These are phyloP conservation scores for Polyommatus iphigenia DNA, from an alignment of 2,888 invertebrate species.

Conservation along the genomic window DNA sequence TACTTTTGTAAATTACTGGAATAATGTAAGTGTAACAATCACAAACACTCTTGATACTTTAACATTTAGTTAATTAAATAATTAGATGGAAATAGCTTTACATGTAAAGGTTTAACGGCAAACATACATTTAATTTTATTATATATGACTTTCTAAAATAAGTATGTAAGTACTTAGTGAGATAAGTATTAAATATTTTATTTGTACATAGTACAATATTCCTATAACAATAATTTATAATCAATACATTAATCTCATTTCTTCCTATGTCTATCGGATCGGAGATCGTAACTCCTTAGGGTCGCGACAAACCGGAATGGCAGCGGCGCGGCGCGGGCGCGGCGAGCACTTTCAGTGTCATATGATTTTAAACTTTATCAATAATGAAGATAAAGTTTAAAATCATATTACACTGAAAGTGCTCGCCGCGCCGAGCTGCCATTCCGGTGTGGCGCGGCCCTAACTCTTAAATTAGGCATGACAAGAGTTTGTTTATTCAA, in stretches of 20 bases:
- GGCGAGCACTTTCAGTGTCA: too few relatives aligned
- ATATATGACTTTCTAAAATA: neutral
- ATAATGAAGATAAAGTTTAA: too few relatives aligned
- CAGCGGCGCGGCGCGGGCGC: too few relatives aligned
- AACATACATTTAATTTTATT: neutral
- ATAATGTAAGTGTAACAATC: slow-evolving; percentile 17
- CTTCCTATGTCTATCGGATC: neutral
- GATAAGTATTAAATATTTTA: slow-evolving; percentile 1
- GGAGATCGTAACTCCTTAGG: neutral
- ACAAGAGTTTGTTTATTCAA: neutral
- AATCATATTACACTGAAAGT: too few relatives aligned
- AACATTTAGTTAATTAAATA: neutral
- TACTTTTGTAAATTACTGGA: slow-evolving; percentile 58
- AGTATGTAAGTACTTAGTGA: slow-evolving; percentile 18
- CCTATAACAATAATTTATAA: neutral
- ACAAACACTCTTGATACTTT: neutral
- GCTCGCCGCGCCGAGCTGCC: too few relatives aligned
- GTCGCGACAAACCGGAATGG: too few relatives aligned
- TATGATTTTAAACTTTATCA: too few relatives aligned
- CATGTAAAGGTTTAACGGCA: neutral
- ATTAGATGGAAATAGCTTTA: neutral
- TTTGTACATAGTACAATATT: neutral
- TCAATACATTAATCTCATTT: slow-evolving; percentile 1
- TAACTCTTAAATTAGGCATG: neutral
- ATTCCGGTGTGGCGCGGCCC: too few relatives aligned